Evolutionary conservation across 2,888 invertebrate genomes (phyloP).

Genomic region (Lycaena phlaeas): DNA sequence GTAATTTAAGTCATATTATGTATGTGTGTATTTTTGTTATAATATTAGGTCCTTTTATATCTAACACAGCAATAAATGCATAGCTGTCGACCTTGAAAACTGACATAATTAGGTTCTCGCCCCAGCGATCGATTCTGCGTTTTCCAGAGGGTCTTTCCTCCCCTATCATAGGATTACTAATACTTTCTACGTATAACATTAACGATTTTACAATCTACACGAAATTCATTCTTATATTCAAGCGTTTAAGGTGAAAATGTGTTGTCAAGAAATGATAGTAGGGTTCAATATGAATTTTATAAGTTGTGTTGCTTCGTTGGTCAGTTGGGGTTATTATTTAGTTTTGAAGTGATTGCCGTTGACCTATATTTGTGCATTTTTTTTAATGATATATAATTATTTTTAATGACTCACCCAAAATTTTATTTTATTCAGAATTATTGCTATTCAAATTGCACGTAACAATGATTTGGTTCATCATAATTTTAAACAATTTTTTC

Average conservation of each 20-base stretch:
- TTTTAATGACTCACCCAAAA: too few relatives aligned
- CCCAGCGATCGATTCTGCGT: conserved; percentile 48
- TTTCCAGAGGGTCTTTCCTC: conserved; percentile 44
- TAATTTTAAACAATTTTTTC: too few relatives aligned
- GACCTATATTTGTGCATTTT: conserved; percentile 9
- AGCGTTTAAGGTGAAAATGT: background rate
- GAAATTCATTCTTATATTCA: background rate
- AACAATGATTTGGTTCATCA: too few relatives aligned
- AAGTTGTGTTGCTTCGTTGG: conserved; percentile 1
- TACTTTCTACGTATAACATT: background rate
- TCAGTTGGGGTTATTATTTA: conserved; percentile 10
- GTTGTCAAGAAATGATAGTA: background rate
- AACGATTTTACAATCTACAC: background rate
- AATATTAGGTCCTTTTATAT: too few relatives aligned
- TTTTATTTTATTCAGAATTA: too few relatives aligned
- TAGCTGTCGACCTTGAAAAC: conserved; percentile 51
- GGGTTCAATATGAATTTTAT: conserved; percentile 1
- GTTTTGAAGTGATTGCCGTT: conserved; percentile 5
- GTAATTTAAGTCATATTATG: too few relatives aligned
- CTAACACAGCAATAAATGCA: conserved; percentile 20
- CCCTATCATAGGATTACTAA: conserved; percentile 35
- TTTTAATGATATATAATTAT: too few relatives aligned
- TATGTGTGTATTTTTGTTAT: too few relatives aligned
- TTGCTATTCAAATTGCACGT: too few relatives aligned
- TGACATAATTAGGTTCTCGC: conserved; percentile 54